phyloP scores from a whole-genome alignment of 2,797 vertebrate species.

The Cephalopachus bancanus region DNA sequence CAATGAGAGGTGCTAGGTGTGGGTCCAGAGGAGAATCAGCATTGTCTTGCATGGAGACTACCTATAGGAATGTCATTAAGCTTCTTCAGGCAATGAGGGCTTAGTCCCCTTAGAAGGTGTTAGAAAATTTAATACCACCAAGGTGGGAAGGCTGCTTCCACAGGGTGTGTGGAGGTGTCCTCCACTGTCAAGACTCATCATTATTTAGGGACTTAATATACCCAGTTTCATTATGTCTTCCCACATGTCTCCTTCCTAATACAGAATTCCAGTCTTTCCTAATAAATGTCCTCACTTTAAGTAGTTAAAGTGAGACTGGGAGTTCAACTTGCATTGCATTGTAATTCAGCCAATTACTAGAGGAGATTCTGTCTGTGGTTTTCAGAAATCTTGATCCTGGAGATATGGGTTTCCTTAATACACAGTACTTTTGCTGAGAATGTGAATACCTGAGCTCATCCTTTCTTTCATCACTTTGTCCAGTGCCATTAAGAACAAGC shows the following conservation, averaged over 20 bases:
- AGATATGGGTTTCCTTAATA: not conserved
- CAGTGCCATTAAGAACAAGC: not conserved
- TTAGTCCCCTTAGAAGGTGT: not conserved
- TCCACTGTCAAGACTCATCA: not conserved
- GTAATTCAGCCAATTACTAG: not conserved
- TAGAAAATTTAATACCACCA: too few species aligned
- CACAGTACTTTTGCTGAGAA: not conserved
- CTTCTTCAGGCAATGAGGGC: not conserved
- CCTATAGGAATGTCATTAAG: not conserved
- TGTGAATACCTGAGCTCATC: not conserved
- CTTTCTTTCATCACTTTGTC: not conserved
- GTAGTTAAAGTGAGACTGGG: not conserved
- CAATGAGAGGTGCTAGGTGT: too few species aligned
- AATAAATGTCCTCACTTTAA: not conserved
- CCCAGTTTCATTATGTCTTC: not conserved
- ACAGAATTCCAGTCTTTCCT: not conserved
- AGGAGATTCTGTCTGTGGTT: not conserved
- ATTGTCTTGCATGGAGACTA: not conserved
- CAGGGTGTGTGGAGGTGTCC: not conserved
- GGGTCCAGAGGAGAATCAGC: not conserved
- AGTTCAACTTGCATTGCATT: not conserved
- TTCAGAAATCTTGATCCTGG: not conserved
- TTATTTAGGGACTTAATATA: not conserved
- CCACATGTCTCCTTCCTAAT: not conserved
- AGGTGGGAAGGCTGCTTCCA: not conserved